Conservation (phyloP, 2,888 invertebrate genomes). For the Spialia ferax region DNA sequence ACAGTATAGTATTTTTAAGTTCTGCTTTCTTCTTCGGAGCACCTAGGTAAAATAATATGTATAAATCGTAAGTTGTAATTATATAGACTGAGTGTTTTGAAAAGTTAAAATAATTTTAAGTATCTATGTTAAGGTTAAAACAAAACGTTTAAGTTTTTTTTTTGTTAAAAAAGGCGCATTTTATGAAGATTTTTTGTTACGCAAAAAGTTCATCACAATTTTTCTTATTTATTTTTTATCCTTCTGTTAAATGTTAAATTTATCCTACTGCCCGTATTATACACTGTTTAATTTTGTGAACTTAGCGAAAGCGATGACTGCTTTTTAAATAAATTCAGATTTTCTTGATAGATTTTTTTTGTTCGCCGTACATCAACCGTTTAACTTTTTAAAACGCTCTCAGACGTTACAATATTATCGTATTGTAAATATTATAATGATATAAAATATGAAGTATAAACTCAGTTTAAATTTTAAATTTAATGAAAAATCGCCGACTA, state of each 20-base stretch:
- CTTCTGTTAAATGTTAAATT: not conserved
- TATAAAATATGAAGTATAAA: slow-evolving; percentile 53
- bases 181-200: slow-evolving; percentile 2
- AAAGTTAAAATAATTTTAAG: slow-evolving; percentile 47
- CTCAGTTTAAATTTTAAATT: slow-evolving; percentile 63
- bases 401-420: slow-evolving; percentile 48
- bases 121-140: slow-evolving; percentile 18
- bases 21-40: slow-evolving; percentile 52
- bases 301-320: no score
- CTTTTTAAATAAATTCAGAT: no score
- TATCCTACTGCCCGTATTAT: no score
- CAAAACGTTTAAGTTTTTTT: not conserved
- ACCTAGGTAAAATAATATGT: slow-evolving; percentile 75
- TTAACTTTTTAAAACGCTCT: slow-evolving; percentile 56
- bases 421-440: slow-evolving; percentile 73
- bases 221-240: slow-evolving; percentile 23
- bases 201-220: slow-evolving; percentile 23
- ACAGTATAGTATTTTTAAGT: slow-evolving; percentile 43
- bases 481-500: slow-evolving; percentile 73
- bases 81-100: slow-evolving; percentile 47
- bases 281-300: no score
- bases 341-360: no score
- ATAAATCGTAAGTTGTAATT: slow-evolving; percentile 54
- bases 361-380: no score
- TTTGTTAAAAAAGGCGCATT: slow-evolving; percentile 8